Conservation (phyloP, 2,113 vertebrate species). For the Tupaia chinensis region DNA sequence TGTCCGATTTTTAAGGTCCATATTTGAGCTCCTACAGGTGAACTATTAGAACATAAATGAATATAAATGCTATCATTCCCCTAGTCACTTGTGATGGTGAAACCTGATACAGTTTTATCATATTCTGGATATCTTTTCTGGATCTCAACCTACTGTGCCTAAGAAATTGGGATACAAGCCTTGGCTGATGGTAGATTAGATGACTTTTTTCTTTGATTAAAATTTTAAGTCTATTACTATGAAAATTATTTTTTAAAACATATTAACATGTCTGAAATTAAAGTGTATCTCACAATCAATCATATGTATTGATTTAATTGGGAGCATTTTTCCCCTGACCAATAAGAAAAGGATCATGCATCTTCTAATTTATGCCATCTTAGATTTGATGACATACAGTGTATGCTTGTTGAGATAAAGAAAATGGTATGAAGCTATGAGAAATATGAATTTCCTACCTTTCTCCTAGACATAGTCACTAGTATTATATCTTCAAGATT, state of each 20-base stretch:
- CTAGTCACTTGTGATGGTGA: constrained; percentile 13
- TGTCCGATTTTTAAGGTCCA: constrained; percentile 24
- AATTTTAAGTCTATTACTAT: constrained; percentile 46
- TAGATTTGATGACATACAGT: constrained; percentile 18
- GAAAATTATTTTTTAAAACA: constrained; percentile 21
- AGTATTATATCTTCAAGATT: neutral
- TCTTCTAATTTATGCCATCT: neutral
- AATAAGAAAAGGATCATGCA: neutral
- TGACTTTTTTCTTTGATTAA: constrained; percentile 39
- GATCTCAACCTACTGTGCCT: constrained; percentile 31
- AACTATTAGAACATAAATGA: constrained; percentile 52
- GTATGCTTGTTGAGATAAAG: constrained; percentile 48
- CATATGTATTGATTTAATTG: constrained; percentile 22
- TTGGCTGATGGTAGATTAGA: constrained; percentile 15
- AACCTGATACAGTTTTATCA: constrained; percentile 17
- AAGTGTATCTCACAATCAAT: neutral
- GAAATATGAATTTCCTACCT: neutral
- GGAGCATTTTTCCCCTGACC: neutral
- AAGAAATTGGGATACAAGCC: neutral
- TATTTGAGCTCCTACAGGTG: neutral
- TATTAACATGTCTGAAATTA: constrained; percentile 50
- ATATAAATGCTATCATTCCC: constrained; percentile 34
- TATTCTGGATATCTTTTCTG: constrained; percentile 27
- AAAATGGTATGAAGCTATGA: neutral
- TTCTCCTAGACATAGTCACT: constrained; percentile 1